Conservation (phyloP, 2,797 vertebrate genomes). For the Hydrocynus forskahlii region DNA sequence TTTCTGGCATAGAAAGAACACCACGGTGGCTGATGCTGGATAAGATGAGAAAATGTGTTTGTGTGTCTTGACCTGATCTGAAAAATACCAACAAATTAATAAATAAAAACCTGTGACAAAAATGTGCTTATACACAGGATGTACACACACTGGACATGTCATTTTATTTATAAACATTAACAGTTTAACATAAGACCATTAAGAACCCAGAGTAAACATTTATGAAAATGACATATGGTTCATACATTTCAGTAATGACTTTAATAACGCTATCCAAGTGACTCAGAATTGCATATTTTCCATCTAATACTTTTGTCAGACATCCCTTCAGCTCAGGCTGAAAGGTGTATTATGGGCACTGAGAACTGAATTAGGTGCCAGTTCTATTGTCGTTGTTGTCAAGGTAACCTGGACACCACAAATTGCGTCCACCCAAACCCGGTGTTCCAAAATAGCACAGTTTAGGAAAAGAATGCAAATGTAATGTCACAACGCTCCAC, state of each 20-base stretch:
- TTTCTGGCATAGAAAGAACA: background rate
- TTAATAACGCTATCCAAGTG: background rate
- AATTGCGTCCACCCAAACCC: background rate
- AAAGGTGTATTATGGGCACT: background rate
- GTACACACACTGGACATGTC: background rate
- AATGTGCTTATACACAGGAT: background rate
- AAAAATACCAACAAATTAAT: background rate
- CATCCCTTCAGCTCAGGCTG: no score
- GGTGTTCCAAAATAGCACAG: background rate
- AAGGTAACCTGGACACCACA: background rate
- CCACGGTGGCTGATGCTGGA: background rate
- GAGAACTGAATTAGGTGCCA: background rate
- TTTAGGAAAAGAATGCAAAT: slow-evolving; percentile 14
- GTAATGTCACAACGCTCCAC: background rate
- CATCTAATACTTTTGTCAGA: background rate
- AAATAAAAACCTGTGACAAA: background rate
- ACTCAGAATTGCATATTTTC: no score
- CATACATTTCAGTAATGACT: background rate
- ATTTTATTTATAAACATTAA: background rate
- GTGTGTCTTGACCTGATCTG: background rate
- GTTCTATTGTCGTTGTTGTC: background rate
- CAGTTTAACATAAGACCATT: background rate
- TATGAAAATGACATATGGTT: background rate
- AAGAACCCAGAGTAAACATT: background rate
- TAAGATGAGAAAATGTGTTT: background rate